Percentiles rank a stretch among this genome's conserved stretches.
Conservation (phyloP, 2,113 vertebrate species). For the Tylochromis polylepis region DNA sequence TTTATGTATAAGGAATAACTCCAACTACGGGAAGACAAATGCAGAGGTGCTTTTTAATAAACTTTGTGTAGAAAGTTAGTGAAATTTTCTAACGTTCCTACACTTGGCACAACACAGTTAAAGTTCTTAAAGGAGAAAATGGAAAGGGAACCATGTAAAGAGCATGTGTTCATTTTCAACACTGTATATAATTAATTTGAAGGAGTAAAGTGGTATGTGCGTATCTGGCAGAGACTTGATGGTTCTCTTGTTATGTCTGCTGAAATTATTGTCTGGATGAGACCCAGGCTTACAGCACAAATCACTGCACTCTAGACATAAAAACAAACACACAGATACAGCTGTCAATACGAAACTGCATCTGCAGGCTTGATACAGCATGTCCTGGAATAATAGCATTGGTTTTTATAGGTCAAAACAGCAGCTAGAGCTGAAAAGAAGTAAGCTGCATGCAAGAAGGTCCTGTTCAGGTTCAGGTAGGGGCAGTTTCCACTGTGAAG, state of each 20-base stretch:
- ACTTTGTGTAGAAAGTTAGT: not conserved
- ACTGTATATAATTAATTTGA: not conserved
- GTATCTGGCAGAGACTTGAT: slow-evolving; percentile 17
- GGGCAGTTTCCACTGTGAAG: not conserved
- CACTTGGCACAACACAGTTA: not conserved
- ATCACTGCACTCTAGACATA: slow-evolving; percentile 31
- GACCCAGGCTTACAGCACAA: slow-evolving; percentile 37
- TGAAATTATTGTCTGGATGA: slow-evolving; percentile 43
- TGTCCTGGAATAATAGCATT: not conserved
- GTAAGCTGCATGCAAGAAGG: not conserved
- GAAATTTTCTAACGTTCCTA: not conserved
- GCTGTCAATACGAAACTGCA: slow-evolving; percentile 25
- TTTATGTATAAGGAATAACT: not conserved
- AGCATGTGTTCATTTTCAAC: not conserved
- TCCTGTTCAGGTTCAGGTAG: not conserved
- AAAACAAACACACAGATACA: slow-evolving; percentile 4
- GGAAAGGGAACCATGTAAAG: not conserved
- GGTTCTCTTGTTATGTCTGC: slow-evolving; percentile 39
- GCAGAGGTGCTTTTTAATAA: not conserved
- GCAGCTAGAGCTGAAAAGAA: not conserved
- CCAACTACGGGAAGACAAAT: not conserved
- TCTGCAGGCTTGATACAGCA: slow-evolving; percentile 20
- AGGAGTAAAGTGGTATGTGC: not conserved
- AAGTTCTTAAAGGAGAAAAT: not conserved
- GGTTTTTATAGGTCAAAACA: slow-evolving; percentile 7